Evolutionary conservation across 2,797 vertebrate species (phyloP).

Genomic region (Acestrorhynchus altus): DNA sequence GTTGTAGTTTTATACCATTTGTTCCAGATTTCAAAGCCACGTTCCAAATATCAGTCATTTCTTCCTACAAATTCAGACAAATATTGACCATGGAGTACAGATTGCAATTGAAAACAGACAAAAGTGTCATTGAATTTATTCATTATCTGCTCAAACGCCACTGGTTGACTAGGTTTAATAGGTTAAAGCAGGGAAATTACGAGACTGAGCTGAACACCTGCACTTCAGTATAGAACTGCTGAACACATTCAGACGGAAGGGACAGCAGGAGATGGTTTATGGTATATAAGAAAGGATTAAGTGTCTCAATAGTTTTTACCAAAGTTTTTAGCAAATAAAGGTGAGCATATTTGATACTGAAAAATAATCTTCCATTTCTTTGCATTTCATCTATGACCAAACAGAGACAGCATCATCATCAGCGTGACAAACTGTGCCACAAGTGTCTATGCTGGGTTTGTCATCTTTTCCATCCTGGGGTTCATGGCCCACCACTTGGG

Average conservation of each 20-base stretch:
- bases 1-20: background rate
- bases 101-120: no score
- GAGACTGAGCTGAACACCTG: no score
- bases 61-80: background rate
- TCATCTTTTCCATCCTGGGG: conserved; percentile 98
- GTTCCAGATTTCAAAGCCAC: background rate
- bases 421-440: conserved; percentile 98
- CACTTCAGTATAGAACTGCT: background rate
- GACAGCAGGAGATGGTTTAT: background rate
- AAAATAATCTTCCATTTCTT: background rate
- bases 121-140: no score
- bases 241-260: background rate
- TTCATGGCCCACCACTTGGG: conserved; percentile 97
- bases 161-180: no score
- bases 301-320: no score
- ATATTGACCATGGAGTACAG: no score
- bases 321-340: background rate
- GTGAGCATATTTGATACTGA: background rate
- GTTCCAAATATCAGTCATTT: background rate
- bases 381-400: background rate
- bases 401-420: conserved; percentile 98
- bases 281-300: background rate
- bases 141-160: no score
- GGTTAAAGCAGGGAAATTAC: no score
- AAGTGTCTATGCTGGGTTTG: conserved; percentile 95